These are phyloP conservation scores for Atta cephalotes DNA, from an alignment of 1,140 invertebrate species.

Conservation along the genomic window DNA sequence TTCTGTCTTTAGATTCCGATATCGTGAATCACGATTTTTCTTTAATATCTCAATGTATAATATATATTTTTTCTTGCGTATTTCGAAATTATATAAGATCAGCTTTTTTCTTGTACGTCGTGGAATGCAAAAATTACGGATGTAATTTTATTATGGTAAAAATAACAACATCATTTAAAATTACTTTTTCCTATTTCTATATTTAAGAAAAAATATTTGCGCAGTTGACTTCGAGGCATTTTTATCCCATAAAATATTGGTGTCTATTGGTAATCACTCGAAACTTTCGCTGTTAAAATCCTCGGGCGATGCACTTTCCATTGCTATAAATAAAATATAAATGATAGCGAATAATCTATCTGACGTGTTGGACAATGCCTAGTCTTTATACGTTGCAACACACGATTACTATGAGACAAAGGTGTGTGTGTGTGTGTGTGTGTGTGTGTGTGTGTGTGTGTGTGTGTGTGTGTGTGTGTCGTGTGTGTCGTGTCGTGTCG, in stretches of 20 bases:
- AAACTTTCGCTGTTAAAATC: constrained; percentile 17
- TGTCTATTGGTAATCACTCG: background rate
- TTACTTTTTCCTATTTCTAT: background rate
- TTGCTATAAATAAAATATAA: background rate
- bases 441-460: too few species aligned
- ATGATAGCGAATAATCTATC: constrained; percentile 24
- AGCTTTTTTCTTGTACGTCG: background rate
- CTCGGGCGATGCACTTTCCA: constrained; percentile 35
- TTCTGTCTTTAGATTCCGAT: background rate
- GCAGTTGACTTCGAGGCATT: background rate
- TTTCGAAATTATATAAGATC: background rate
- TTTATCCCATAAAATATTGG: background rate
- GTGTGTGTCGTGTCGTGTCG: too few species aligned
- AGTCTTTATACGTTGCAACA: background rate
- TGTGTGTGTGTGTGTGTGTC: too few species aligned
- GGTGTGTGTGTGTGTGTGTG: background rate
- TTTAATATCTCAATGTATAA: background rate
- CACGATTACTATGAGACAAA: constrained; percentile 8
- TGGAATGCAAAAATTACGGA: background rate
- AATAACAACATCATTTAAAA: background rate
- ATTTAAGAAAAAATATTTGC: background rate
- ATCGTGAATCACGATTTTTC: background rate
- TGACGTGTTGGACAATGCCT: background rate
- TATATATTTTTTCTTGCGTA: background rate
- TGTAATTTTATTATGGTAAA: background rate